Conservation (phyloP, 2,113 vertebrate genomes). For the Coracopsis vasa region DNA sequence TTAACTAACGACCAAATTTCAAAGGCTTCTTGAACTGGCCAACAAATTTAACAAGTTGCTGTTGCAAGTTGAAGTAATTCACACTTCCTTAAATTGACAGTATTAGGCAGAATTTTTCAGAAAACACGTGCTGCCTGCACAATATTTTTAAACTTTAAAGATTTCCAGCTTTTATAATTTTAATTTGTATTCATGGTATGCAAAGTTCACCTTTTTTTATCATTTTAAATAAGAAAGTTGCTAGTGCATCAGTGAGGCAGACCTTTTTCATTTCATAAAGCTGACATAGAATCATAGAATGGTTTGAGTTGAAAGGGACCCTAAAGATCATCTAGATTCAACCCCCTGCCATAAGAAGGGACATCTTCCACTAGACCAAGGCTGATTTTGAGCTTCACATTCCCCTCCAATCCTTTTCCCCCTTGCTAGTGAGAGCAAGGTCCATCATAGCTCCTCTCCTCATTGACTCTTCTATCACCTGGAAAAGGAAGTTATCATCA, state of each 20-base stretch:
- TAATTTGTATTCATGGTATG: conserved; percentile 5
- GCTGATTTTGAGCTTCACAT: too few relatives aligned
- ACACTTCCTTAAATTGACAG: conserved; percentile 36
- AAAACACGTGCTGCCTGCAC: conserved; percentile 12
- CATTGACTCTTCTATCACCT: too few relatives aligned
- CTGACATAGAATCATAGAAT: neutral
- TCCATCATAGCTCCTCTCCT: too few relatives aligned
- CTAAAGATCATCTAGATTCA: too few relatives aligned
- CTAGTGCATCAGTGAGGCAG: neutral
- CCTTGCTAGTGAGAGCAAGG: too few relatives aligned
- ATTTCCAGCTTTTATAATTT: neutral
- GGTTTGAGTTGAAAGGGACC: too few relatives aligned
- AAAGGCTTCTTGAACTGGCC: neutral
- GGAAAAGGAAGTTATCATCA: too few relatives aligned
- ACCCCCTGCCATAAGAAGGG: too few relatives aligned
- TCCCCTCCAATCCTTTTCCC: too few relatives aligned
- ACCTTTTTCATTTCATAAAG: conserved; percentile 37
- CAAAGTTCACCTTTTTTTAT: neutral
- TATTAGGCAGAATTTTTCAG: neutral
- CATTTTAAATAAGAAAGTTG: conserved; percentile 17
- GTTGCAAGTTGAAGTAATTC: conserved; percentile 54
- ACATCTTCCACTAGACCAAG: too few relatives aligned
- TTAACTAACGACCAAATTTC: conserved; percentile 53
- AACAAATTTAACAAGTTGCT: conserved; percentile 45
- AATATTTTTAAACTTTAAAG: neutral